Conservation (phyloP, 1,140 invertebrate species). For the Penaeus japonicus region DNA sequence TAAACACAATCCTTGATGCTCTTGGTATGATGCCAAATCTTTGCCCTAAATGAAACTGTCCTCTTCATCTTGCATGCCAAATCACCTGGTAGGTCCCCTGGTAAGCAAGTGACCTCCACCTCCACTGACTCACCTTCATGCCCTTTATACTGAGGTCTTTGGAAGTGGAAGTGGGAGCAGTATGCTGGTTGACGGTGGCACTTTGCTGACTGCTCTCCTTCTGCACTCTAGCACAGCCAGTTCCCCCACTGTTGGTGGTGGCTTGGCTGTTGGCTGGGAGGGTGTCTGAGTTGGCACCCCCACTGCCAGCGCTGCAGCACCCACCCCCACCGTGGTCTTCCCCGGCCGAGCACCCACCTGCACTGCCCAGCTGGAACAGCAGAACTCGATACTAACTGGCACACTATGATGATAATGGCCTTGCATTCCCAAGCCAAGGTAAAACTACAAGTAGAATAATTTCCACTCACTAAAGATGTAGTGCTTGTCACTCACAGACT, state of each 20-base stretch:
- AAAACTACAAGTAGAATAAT: too few relatives aligned
- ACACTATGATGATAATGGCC: too few relatives aligned
- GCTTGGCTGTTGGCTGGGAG: conserved; percentile 7
- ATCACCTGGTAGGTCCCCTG: too few relatives aligned
- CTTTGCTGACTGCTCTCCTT: not conserved
- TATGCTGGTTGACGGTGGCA: conserved; percentile 8
- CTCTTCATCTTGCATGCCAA: too few relatives aligned
- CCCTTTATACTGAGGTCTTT: conserved; percentile 41
- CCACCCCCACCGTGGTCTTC: conserved; percentile 39
- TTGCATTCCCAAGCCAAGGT: too few relatives aligned
- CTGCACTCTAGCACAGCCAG: not conserved
- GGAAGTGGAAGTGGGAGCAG: not conserved
- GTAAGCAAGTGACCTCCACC: not conserved
- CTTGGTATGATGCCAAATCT: too few relatives aligned
- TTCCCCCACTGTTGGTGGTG: conserved; percentile 22
- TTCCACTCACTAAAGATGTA: too few relatives aligned
- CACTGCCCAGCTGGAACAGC: conserved; percentile 14
- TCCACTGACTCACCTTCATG: conserved; percentile 29
- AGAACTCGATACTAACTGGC: too few relatives aligned
- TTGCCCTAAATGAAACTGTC: too few relatives aligned
- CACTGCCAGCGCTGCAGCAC: conserved; percentile 36
- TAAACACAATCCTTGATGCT: too few relatives aligned
- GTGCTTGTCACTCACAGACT: too few relatives aligned
- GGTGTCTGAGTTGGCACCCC: conserved; percentile 20
- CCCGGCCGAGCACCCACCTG: conserved; percentile 8